Evolutionary conservation across 2,797 vertebrate genomes (phyloP).

Genomic region (Ceyx erithaca): DNA sequence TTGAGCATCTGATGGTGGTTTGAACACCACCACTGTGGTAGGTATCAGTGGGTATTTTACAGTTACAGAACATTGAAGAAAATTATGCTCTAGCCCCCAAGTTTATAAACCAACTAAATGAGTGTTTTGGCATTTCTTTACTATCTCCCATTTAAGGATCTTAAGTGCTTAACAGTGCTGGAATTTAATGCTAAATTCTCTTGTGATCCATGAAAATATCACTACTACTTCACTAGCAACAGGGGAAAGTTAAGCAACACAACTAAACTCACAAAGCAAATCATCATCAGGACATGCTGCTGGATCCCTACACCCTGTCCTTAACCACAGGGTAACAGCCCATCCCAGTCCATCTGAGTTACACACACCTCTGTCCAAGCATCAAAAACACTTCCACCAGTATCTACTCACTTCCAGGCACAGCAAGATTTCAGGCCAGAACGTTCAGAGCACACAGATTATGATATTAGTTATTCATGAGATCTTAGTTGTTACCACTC

Average conservation of each 20-base stretch:
- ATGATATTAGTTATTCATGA: neutral
- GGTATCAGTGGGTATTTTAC: neutral
- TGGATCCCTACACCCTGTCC: neutral
- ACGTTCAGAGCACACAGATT: neutral
- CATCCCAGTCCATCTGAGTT: neutral
- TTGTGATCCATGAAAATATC: neutral
- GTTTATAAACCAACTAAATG: slow-evolving; percentile 16
- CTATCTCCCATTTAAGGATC: neutral
- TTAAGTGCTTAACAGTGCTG: neutral
- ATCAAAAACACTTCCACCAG: neutral
- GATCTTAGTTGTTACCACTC: neutral
- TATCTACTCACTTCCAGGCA: slow-evolving; percentile 11
- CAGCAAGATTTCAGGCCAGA: neutral
- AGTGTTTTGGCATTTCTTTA: neutral
- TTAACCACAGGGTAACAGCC: neutral
- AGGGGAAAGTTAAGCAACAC: slow-evolving; percentile 2
- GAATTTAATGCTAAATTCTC: slow-evolving; percentile 15
- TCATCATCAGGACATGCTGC: neutral
- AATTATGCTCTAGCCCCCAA: neutral
- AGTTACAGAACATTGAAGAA: neutral
- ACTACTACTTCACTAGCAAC: neutral
- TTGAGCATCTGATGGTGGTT: neutral
- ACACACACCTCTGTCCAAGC: neutral
- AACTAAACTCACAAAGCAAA: neutral
- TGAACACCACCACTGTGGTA: neutral